Percentiles rank a stretch among this genome's conserved stretches.
Conservation (phyloP, 1,140 invertebrate genomes). For the Trissolcus basalis region DNA sequence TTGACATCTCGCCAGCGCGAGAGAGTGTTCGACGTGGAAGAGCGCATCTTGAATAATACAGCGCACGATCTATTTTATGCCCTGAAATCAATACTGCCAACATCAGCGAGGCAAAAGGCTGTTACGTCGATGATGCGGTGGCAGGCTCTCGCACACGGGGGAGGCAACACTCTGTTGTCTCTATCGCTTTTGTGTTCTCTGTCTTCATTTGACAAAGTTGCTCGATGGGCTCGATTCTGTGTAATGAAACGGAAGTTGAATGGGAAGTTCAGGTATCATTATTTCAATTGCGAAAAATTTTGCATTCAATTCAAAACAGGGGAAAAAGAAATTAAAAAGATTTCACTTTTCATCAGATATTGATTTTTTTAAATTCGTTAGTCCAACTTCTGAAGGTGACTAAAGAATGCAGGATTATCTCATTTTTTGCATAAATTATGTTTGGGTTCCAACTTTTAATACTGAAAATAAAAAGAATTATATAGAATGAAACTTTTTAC, state of each 20-base stretch:
- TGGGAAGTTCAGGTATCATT: no score
- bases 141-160: conserved; percentile 4
- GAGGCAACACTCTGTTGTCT: conserved; percentile 13
- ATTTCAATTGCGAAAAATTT: no score
- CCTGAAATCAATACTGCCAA: conserved; percentile 65
- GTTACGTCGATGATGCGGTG: conserved; percentile 37
- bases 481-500: no score
- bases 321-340: no score
- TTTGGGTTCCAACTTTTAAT: no score
- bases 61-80: conserved; percentile 63
- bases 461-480: no score
- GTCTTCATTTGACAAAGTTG: conserved; percentile 13
- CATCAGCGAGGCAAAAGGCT: conserved; percentile 54
- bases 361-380: no score
- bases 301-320: no score
- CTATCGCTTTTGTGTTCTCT: conserved; percentile 21
- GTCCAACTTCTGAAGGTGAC: no score
- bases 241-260: not conserved
- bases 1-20: conserved; percentile 15
- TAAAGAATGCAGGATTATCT: no score
- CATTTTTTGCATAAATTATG: no score
- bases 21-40: conserved; percentile 32
- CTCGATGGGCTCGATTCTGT: conserved; percentile 3
- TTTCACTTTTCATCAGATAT: no score
- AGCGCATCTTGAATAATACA: conserved; percentile 66